Evolutionary conservation across 1,140 invertebrate genomes (phyloP), one percentile per base, ranked within the genome.

Genomic region (Tetramorium alpestre): DNA sequence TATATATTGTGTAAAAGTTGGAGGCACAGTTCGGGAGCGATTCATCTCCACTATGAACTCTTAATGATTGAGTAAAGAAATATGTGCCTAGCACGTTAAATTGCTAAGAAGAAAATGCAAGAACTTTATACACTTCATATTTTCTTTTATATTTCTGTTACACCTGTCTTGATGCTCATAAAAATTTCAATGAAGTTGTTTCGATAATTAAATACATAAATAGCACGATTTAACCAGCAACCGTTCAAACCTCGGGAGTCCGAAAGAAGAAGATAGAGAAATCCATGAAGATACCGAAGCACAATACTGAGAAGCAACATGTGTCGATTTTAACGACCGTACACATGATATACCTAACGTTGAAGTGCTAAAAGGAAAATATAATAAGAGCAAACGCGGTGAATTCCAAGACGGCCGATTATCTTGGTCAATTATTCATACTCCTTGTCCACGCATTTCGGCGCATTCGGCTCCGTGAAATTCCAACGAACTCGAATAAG

Each of bases 371-470:
- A 60, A 16, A 75, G 41, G 1, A 75, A 75, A 60, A 60, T 84
- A 58, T 82, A 73, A 72, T 82, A 73, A 72, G 28, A 60, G n/a
- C 67, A 47, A 58, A 58, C 25, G 16, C 47, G 38, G 62, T 10
- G 5, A 25, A 58, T 70, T 81, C 18, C 33, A n/a, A 75, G 13
- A 33, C 47, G 22, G 22, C 18, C 16, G 69, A 84, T 84, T 75
- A 84, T 47, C 25, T 84, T 60, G 22, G 73, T 84, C 80, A 88
- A 85, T 76, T 89, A 85, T 89, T 72, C 56, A 38, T 64, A 67
- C 11, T 73, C 54, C 18, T 7, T 11, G 67, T n/a, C 18, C 18
- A 38, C 11, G 54, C 16, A 73, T 67, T 49, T 38, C 56, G n/a
- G 25, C 47, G 41, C 60, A 85, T 77, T 73, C 25, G 41, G 51